These are phyloP conservation scores for Suillia variegata DNA, from an alignment of 2,888 invertebrate genomes.

Conservation along the genomic window DNA sequence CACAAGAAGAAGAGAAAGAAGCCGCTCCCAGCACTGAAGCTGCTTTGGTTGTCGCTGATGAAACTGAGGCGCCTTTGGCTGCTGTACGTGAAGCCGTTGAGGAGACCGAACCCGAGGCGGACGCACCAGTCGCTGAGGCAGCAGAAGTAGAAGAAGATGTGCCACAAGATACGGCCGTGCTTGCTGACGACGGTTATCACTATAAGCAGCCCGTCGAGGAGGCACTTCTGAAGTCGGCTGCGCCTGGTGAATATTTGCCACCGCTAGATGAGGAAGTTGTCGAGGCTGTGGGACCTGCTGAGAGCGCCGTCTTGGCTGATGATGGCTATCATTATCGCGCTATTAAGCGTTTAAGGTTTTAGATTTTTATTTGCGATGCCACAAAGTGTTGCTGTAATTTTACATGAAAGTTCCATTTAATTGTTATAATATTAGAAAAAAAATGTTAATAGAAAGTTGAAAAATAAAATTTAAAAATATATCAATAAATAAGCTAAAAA, in stretches of 20 bases:
- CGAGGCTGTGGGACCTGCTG: slow-evolving; percentile 36
- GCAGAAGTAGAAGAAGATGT: slow-evolving; percentile 22
- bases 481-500: too few species aligned
- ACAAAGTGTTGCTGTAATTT: too few species aligned
- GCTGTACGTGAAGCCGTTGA: slow-evolving; percentile 9
- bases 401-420: too few species aligned
- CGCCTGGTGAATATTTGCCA: slow-evolving; percentile 38
- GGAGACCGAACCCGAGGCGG: neutral
- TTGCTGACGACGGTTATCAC: slow-evolving; percentile 49
- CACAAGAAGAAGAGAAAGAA: neutral
- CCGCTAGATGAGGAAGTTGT: slow-evolving; percentile 32
- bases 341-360: slow-evolving; percentile 44
- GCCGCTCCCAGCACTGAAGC: slow-evolving; percentile 26
- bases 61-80: slow-evolving; percentile 30
- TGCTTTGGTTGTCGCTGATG: slow-evolving; percentile 21
- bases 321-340: slow-evolving; percentile 53
- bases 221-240: slow-evolving; percentile 8
- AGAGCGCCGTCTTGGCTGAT: slow-evolving; percentile 38
- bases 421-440: too few species aligned
- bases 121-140: neutral
- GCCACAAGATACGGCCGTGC: slow-evolving; percentile 33
- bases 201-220: slow-evolving; percentile 42
- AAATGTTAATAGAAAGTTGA: too few species aligned
- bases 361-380: slow-evolving; percentile 24
- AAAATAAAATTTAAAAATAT: too few species aligned